Evolutionary conservation across 2,113 vertebrate genomes (phyloP).

Genomic region (Neolamprologus variostigma): DNA sequence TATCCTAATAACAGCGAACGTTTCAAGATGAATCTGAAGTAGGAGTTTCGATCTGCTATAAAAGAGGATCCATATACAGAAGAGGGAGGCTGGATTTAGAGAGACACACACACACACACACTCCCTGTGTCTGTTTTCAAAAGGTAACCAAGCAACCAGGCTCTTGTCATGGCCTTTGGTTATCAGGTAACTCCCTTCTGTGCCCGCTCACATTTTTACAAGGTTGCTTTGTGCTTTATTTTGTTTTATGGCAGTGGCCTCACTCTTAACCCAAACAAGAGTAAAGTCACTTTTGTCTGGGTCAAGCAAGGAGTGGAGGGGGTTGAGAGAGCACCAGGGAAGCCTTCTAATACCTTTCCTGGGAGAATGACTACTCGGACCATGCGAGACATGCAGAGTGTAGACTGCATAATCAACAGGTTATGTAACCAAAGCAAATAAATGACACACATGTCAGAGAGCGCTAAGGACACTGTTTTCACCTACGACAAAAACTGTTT

Average conservation of each 20-base stretch:
- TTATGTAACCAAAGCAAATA: not conserved
- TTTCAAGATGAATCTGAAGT: not conserved
- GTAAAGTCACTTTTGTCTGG: not conserved
- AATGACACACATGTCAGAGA: not conserved
- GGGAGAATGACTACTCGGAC: not conserved
- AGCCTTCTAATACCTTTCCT: not conserved
- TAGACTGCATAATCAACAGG: not conserved
- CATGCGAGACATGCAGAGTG: not conserved
- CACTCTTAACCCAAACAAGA: not conserved
- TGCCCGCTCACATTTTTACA: conserved; percentile 2
- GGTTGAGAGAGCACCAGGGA: not conserved
- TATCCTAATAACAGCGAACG: not conserved
- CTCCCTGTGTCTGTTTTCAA: conserved; percentile 52
- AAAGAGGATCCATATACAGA: not conserved
- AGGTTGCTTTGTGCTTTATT: conserved; percentile 20
- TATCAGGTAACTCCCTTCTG: conserved; percentile 61
- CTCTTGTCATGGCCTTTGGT: conserved; percentile 30
- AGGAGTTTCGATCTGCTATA: not conserved
- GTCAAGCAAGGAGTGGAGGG: not conserved
- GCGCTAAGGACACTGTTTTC: not conserved
- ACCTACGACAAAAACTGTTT: not conserved
- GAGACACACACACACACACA: not conserved
- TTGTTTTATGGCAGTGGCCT: not conserved
- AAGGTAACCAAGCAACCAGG: conserved; percentile 70
- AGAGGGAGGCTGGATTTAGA: conserved; percentile 23